These are phyloP conservation scores for Nyctibius grandis DNA, from an alignment of 2,797 vertebrate species.

Conservation along the genomic window DNA sequence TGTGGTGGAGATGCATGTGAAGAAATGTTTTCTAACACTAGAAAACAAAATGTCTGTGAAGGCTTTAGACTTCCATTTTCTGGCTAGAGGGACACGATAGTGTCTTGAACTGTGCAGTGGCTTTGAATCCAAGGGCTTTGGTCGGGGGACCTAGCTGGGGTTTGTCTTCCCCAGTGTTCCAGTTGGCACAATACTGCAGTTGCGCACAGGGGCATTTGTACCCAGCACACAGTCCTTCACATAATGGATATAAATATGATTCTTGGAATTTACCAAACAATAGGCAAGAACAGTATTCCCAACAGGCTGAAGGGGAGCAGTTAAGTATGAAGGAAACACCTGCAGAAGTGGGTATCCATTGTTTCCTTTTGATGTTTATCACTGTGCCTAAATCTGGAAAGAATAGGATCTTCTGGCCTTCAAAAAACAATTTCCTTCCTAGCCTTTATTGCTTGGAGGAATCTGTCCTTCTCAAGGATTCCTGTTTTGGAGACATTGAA, in stretches of 20 bases:
- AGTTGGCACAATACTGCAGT: background rate
- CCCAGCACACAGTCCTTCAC: background rate
- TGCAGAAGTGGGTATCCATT: slow-evolving; percentile 65
- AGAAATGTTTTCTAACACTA: background rate
- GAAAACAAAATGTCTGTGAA: background rate
- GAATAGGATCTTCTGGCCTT: slow-evolving; percentile 59
- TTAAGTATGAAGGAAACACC: slow-evolving; percentile 65
- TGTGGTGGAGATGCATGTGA: background rate
- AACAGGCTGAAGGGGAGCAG: slow-evolving; percentile 45
- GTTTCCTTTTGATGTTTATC: slow-evolving; percentile 70
- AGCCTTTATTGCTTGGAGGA: slow-evolving; percentile 47
- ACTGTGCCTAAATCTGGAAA: slow-evolving; percentile 65
- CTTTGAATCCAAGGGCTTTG: background rate
- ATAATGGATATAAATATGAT: slow-evolving; percentile 56
- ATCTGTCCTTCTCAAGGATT: slow-evolving; percentile 46
- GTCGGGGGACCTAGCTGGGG: background rate
- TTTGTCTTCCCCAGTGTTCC: background rate
- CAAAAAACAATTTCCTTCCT: slow-evolving; percentile 60
- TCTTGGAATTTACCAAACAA: slow-evolving; percentile 62
- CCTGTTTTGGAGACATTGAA: slow-evolving; percentile 31
- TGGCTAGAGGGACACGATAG: background rate
- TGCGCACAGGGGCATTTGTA: background rate
- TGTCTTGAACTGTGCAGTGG: background rate
- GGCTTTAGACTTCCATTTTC: background rate
- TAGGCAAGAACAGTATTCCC: slow-evolving; percentile 52